Base-by-base conservation (phyloP, 2,797 vertebrate genomes). In the Chrosomus eos region DNA sequence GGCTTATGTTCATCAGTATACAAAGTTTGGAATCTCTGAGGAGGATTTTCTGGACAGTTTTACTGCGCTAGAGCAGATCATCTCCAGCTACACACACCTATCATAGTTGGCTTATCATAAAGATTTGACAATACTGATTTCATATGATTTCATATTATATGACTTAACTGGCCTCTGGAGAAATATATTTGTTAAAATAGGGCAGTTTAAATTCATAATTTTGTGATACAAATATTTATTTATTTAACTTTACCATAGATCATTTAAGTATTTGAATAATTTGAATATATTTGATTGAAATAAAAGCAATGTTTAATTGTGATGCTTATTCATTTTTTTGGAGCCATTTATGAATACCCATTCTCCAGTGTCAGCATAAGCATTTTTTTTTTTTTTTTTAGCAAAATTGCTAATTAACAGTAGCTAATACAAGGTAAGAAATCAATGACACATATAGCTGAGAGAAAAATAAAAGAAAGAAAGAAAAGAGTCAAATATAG, bases 11-110 rank as follows among this genome's bases (percentile, higher is more conserved):
- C 97, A 99, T 92, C 98, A 98, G 85, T 99, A 99, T 80, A 93
- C 93, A 18, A 97, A 96, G 87, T 98, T 95, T 89, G 97, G 97
- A 80, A 96, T 99, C 38, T 95, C 97, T 43, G 98, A 99, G 89
- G 98, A 99, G 31, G 96, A 98, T 77, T 99, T 99, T 89, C 92
- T 99, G 38, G 96, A 98, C 90, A 95, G 96, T 90, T 99, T 99
- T 85, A 96, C 96, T 4, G 92, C 95, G 73, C 91, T 98, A 81
- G 98, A 99, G 92, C 98, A 99, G 90, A 93, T 99, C 18, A 92
- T 99, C 89, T 95, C 97, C 89, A 98, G 97, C 93, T 99, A 99
- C 88, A 88, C 88, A 48, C 95, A 91, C 3, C 94, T 99, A 31
- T 66, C 7, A 43, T 23, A 67, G 7, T 80, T 14, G 7, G 55